Evolutionary conservation across 2,888 invertebrate species (phyloP).

Genomic region (Quadroppia sp.): DNA sequence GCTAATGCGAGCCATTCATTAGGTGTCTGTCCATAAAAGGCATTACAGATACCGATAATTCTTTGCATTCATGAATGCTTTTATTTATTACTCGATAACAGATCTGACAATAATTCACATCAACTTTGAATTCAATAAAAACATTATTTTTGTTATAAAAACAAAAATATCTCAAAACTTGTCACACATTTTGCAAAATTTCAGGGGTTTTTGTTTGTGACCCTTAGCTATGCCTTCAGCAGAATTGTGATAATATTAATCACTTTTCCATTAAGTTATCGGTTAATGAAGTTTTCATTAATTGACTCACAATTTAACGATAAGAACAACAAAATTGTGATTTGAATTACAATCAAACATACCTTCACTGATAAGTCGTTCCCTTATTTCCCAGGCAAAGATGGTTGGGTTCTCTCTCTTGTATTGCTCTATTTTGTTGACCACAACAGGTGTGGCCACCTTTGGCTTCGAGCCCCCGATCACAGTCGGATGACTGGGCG

Average conservation of each 20-base stretch:
- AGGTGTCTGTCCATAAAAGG: slow-evolving; percentile 1
- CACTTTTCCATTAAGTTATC: slow-evolving; percentile 38
- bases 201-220: neutral
- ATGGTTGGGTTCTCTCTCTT: slow-evolving; percentile 97
- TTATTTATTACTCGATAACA: neutral
- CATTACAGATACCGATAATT: neutral
- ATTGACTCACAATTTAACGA: slow-evolving; percentile 7
- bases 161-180: slow-evolving; percentile 4
- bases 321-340: slow-evolving; percentile 48
- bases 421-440: slow-evolving; percentile 96
- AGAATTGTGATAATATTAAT: slow-evolving; percentile 6
- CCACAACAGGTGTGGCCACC: slow-evolving; percentile 94
- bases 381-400: slow-evolving; percentile 98
- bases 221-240: neutral
- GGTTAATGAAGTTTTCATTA: slow-evolving; percentile 32
- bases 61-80: neutral
- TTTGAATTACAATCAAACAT: slow-evolving; percentile 47
- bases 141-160: neutral
- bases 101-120: slow-evolving; percentile 30
- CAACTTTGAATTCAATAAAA: slow-evolving; percentile 20
- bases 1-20: slow-evolving; percentile 7
- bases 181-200: slow-evolving; percentile 14
- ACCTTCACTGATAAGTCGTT: slow-evolving; percentile 94
- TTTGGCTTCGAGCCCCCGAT: slow-evolving; percentile 96
- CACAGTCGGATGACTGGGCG: slow-evolving; percentile 54